phyloP scores from a whole-genome alignment of 2,797 vertebrate species.

The Lindbergichthys nudifrons region DNA sequence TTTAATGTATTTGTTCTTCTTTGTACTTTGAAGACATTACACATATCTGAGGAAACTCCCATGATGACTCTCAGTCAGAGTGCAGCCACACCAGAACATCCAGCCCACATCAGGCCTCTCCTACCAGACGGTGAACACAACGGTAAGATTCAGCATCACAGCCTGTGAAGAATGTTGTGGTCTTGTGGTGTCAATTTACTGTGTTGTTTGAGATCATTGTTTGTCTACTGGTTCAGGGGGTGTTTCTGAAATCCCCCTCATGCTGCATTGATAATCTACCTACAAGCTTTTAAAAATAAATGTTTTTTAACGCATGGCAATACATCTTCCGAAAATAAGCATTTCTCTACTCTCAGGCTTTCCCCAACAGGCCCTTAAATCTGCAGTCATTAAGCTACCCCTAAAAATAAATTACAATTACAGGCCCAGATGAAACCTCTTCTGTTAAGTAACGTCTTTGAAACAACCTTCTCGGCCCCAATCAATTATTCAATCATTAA shows the following conservation, averaged over 20 bases:
- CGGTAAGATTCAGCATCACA: constrained; percentile 52
- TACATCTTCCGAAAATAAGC: too few relatives aligned
- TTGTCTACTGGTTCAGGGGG: not conserved
- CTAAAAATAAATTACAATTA: too few relatives aligned
- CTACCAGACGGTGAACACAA: constrained; percentile 25
- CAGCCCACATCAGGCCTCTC: constrained; percentile 20
- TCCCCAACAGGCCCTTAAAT: too few relatives aligned
- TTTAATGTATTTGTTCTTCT: not conserved
- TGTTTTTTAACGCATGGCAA: not conserved
- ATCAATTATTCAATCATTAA: not conserved
- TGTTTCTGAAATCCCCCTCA: not conserved
- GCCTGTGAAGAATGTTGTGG: not conserved
- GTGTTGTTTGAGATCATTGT: not conserved
- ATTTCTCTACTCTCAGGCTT: too few relatives aligned
- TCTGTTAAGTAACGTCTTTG: not conserved
- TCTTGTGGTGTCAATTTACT: not conserved
- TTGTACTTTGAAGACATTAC: constrained; percentile 50
- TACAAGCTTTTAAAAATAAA: not conserved
- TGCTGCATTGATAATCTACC: not conserved
- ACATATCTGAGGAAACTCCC: constrained; percentile 45
- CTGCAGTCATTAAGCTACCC: too few relatives aligned
- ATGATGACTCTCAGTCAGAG: constrained; percentile 28
- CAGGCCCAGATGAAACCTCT: not conserved
- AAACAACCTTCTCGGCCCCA: not conserved
- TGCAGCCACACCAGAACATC: constrained; percentile 14